Conservation (phyloP, 2,797 vertebrate genomes). For the Etheostoma nigrum region DNA sequence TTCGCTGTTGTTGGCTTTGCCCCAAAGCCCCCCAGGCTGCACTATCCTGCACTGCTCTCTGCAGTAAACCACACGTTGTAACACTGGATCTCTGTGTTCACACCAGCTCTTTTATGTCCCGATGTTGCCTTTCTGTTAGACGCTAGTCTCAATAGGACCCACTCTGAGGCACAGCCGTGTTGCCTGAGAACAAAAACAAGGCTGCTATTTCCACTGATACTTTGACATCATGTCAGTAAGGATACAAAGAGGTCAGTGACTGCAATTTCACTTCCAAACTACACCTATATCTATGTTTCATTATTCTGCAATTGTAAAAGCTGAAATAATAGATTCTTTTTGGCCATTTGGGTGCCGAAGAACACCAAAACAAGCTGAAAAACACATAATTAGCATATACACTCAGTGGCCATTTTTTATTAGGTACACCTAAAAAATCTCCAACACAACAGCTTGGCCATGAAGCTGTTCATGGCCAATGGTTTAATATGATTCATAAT, state of each 20-base stretch:
- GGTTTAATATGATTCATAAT: no score
- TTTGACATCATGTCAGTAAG: constrained; percentile 31
- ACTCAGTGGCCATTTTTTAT: background rate
- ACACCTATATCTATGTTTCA: background rate
- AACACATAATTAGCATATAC: background rate
- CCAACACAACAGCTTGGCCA: background rate
- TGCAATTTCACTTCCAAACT: constrained; percentile 8
- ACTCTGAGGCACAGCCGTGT: constrained; percentile 26
- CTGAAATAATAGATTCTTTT: background rate
- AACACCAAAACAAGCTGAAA: background rate
- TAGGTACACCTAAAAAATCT: background rate
- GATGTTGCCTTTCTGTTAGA: constrained; percentile 29
- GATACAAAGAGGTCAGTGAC: constrained; percentile 25
- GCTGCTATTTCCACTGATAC: constrained; percentile 22
- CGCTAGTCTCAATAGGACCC: constrained; percentile 27
- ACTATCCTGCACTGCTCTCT: constrained; percentile 40
- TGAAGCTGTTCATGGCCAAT: no score
- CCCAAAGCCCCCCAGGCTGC: constrained; percentile 64
- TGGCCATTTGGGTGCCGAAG: constrained; percentile 5
- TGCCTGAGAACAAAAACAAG: constrained; percentile 32
- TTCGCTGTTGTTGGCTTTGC: constrained; percentile 66
- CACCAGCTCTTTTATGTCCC: constrained; percentile 50
- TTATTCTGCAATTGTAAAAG: constrained; percentile 8
- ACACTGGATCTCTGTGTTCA: constrained; percentile 59
- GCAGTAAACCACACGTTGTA: constrained; percentile 53